Base-by-base conservation (phyloP, 2,888 invertebrate genomes). In the Catocala sponsa region DNA sequence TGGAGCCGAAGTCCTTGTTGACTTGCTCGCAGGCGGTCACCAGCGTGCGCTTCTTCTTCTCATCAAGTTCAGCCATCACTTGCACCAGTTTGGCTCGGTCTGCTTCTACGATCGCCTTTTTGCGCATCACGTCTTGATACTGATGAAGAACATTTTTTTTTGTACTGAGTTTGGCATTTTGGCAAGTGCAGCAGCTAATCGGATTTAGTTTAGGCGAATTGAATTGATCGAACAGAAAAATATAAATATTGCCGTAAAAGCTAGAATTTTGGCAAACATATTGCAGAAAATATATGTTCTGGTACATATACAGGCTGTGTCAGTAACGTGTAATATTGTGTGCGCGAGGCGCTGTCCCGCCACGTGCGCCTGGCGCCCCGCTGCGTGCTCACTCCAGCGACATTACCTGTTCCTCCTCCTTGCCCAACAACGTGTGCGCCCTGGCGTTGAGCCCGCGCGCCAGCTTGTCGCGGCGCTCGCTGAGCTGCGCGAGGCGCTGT, bases 1-100 rank as follows among this genome's bases (percentile, higher is more conserved):
- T 99, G 38, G 98, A 97, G 9, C 98, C 98, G 89, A 99, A 99
- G 94, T 99, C 99, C 83, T 95, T 95, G 85, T 98, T 98, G 0
- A 99, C 98, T 67, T 97, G 96, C 74, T 96, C 95, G 95, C 98
- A 98, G 2, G 99, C 99, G 57, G 96, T 94, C 57, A 96, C 92
- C 12, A 99, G 92, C 9, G 98, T 97, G 70, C 95, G 95, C 81
- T 97, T 97, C 90, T 99, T 99, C 92, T 98, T 98, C 80, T 97
- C 96, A 88, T 99, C 99, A 84, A 99, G 95, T 83, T 98, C 97
- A 15, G 95, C 95, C 81, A 99, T 99, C 13, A 98, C 97, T 57
- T 96, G 95, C 54, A 96, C 95, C 52, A 98, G 95, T 83, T 97
- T 97, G 2, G 94, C 94, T 78, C 96, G 96, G 87, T 98, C 98